Conservation (phyloP, 2,888 invertebrate genomes). For the Heliconius hortense region DNA sequence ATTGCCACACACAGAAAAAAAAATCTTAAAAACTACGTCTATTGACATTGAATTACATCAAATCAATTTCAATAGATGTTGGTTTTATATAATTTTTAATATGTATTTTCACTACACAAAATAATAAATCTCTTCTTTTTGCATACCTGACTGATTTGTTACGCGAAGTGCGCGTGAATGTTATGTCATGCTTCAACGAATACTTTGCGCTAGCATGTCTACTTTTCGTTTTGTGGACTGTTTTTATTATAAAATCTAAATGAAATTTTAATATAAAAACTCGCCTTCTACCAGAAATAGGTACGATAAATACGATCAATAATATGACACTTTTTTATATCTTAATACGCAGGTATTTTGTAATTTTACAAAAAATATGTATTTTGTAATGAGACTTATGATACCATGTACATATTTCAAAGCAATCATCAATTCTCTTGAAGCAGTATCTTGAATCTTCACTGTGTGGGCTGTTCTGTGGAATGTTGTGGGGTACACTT, state of each 20-base stretch:
- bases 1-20: background rate
- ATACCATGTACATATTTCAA: background rate
- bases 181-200: slow-evolving; percentile 35
- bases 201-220: slow-evolving; percentile 31
- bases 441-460: background rate
- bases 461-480: background rate
- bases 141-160: slow-evolving; percentile 36
- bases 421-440: background rate
- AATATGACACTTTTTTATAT: too few species aligned
- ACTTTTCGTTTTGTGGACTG: slow-evolving; percentile 24
- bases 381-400: too few species aligned
- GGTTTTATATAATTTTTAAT: slow-evolving; percentile 5
- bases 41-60: background rate
- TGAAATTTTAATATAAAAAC: background rate
- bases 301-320: too few species aligned
- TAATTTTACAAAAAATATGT: background rate
- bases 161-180: slow-evolving; percentile 35
- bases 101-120: slow-evolving; percentile 9
- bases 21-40: background rate
- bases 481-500: background rate
- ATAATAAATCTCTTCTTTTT: slow-evolving; percentile 28
- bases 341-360: background rate
- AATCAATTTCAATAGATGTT: background rate
- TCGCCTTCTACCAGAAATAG: too few species aligned
- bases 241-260: slow-evolving; percentile 28